Percentiles rank a stretch among this genome's conserved stretches.
phyloP scores from a whole-genome alignment of 2,113 vertebrate genomes.

The Hemicordylus capensis region DNA sequence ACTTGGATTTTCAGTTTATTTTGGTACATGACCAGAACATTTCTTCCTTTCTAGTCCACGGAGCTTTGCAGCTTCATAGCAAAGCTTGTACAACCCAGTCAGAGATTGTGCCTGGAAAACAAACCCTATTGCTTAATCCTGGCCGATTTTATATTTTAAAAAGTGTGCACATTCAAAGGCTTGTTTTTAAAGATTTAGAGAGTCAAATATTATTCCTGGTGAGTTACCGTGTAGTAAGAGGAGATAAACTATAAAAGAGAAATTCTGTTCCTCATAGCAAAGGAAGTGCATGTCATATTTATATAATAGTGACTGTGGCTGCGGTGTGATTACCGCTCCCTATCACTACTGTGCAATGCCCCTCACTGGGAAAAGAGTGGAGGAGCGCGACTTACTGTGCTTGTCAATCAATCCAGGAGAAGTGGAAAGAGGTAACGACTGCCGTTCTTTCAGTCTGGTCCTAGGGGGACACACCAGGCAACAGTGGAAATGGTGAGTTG shows the following conservation, averaged over 20 bases:
- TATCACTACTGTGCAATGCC: conserved; percentile 34
- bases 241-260: conserved; percentile 40
- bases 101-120: conserved; percentile 25
- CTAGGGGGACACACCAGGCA: conserved; percentile 27
- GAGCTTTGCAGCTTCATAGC: background rate
- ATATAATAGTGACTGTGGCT: conserved; percentile 44
- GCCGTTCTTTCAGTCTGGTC: conserved; percentile 39
- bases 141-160: conserved; percentile 8
- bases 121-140: conserved; percentile 13
- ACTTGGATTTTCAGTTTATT: no score
- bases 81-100: background rate
- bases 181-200: background rate
- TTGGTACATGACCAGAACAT: no score
- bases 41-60: no score
- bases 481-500: conserved; percentile 26
- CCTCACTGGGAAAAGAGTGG: conserved; percentile 47
- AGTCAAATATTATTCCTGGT: conserved; percentile 25
- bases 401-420: conserved; percentile 53
- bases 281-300: conserved; percentile 48
- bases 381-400: conserved; percentile 29
- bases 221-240: conserved; percentile 5
- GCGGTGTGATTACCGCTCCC: conserved; percentile 33
- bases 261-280: conserved; percentile 3
- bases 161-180: background rate
- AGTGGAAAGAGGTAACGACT: conserved; percentile 31